Conservation (phyloP, 2,888 invertebrate species). For the Monoplex corrugatus region DNA sequence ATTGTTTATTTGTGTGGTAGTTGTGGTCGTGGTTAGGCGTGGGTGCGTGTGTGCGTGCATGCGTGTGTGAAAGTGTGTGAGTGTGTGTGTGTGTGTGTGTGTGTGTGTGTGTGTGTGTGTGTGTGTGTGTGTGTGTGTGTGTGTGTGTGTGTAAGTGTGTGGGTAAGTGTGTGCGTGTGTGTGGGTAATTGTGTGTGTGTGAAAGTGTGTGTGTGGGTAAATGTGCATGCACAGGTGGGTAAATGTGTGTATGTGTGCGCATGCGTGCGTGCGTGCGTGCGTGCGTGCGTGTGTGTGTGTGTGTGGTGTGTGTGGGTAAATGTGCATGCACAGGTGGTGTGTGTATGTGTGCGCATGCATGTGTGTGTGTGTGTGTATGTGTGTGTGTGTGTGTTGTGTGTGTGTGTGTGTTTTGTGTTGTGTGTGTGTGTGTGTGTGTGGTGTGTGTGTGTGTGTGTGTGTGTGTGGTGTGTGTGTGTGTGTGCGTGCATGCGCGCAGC, state of each 20-base stretch:
- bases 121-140: neutral
- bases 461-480: too few relatives aligned
- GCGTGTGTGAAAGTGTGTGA: too few relatives aligned
- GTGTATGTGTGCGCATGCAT: neutral
- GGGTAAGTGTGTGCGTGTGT: neutral
- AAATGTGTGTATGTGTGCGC: constrained; percentile 3
- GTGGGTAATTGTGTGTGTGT: neutral
- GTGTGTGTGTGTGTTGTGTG: too few relatives aligned
- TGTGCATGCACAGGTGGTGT: neutral
- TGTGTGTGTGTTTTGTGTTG: too few relatives aligned
- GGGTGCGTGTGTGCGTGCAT: too few relatives aligned
- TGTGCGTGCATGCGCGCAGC: too few relatives aligned
- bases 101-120: neutral
- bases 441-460: too few relatives aligned
- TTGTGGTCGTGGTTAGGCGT: too few relatives aligned
- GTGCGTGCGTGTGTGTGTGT: constrained; percentile 25
- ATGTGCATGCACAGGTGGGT: neutral
- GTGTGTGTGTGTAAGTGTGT: neutral
- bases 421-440: too few relatives aligned
- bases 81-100: neutral
- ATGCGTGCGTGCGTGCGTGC: neutral
- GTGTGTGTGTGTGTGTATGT: too few relatives aligned
- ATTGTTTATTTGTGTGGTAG: too few relatives aligned
- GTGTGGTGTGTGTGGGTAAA: neutral
- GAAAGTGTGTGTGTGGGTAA: too few relatives aligned